Base-by-base conservation (phyloP, 2,797 vertebrate genomes). In the Perodicticus potto region DNA sequence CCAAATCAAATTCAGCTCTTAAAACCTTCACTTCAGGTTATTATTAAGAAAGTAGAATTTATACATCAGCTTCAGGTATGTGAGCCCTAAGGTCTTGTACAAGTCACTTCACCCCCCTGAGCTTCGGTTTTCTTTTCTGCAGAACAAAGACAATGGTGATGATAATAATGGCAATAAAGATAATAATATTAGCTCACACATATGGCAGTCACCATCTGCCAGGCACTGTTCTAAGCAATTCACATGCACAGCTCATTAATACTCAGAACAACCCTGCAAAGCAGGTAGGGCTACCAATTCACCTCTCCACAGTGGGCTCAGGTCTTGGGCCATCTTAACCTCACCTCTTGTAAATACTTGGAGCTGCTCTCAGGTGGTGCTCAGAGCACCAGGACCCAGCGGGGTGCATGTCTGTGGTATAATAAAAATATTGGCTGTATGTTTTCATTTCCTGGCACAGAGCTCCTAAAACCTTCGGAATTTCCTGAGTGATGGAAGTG, bases 1-100 rank as follows among this genome's bases (percentile, higher is more conserved):
- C 37, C 53, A 37, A 63, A 86, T 86, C 67, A 94, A 95, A 89
- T 53, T 45, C 43, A 81, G 65, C 13, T 84, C 88, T 67, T 88
- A 72, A 82, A 91, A 29, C 14, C 59, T 43, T 43, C 69, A 78
- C 0, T 63, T 86, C n/a, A 11, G 25, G 74, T 77, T 94, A 67
- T 89, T 86, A 34, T 6, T n/a, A 72, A 59, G 45, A 27, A 89
- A 93, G 19, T 22, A 78, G 67, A 40, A 25, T 55, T 84, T 73
- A 43, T 85, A 25, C 22, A 8, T 59, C 17, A 2, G 34, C 9
- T 92, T 73, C 76, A 83, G 23, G 61, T 59, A 67, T 37, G 45
- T 8, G 55, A 63, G 37, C 25, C 13, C 57, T 20, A 67, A 27
- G 25, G 4, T 7, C 40, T 70, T n/a, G 7, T 0, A 19, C 12